Evolutionary conservation across 35 echinoderm and acorn worm species (phyloP).

Genomic region (Holothuria glaberrima): DNA sequence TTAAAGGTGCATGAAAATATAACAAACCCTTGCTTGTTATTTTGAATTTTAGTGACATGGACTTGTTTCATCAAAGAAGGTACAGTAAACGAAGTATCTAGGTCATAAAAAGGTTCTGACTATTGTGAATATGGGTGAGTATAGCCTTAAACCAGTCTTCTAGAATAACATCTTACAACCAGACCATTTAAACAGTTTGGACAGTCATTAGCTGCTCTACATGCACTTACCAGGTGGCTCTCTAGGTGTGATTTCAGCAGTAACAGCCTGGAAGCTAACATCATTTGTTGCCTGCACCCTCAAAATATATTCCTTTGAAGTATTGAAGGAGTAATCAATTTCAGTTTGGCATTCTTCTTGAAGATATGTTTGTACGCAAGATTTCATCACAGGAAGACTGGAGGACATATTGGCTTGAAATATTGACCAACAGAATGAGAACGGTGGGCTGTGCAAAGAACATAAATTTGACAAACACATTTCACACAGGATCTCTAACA

Average conservation of each 20-base stretch:
- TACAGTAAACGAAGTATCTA: too few species aligned
- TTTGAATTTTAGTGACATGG: too few species aligned
- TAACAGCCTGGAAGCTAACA: slow-evolving; percentile 52
- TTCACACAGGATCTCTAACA: too few species aligned
- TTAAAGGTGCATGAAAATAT: too few species aligned
- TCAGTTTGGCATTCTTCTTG: neutral
- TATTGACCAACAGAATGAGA: slow-evolving; percentile 40
- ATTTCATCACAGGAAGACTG: neutral
- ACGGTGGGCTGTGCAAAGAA: slow-evolving; percentile 1
- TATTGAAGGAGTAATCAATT: slow-evolving; percentile 63
- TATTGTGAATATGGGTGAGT: too few species aligned
- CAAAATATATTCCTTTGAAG: slow-evolving; percentile 50
- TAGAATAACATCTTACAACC: too few species aligned
- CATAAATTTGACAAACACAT: neutral
- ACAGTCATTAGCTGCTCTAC: too few species aligned
- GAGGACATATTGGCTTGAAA: slow-evolving; percentile 13
- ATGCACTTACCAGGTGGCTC: slow-evolving; percentile 25
- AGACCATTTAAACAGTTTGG: too few species aligned
- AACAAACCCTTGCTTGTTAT: too few species aligned
- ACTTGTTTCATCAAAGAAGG: too few species aligned
- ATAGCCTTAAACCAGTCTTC: too few species aligned
- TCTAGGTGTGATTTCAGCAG: slow-evolving; percentile 20
- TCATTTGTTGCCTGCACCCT: slow-evolving; percentile 69
- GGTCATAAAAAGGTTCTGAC: too few species aligned
- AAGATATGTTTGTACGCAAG: slow-evolving; percentile 22